A percentile compares a stretch with the other conserved stretches of the same genome.
phyloP scores from a whole-genome alignment of 2,888 invertebrate species.

The Xanthorhoe designata region DNA sequence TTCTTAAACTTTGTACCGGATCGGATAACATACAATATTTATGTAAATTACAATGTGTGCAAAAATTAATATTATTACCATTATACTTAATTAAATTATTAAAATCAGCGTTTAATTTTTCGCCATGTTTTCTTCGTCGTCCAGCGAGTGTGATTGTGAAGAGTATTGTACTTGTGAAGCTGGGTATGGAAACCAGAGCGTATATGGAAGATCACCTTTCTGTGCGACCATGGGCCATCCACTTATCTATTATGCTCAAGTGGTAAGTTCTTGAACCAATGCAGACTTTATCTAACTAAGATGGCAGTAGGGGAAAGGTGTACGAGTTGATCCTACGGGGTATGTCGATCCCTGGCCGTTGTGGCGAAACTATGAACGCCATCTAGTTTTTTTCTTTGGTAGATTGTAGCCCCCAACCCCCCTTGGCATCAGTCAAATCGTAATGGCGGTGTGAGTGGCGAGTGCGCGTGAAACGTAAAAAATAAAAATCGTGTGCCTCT shows the following conservation, averaged over 20 bases:
- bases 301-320: too few relatives aligned
- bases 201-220: constrained; percentile 43
- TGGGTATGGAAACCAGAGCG: constrained; percentile 32
- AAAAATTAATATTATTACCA: not conserved
- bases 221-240: constrained; percentile 60
- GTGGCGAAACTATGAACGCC: too few relatives aligned
- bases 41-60: not conserved
- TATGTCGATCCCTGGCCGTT: too few relatives aligned
- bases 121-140: constrained; percentile 59
- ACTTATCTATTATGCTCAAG: constrained; percentile 65
- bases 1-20: too few relatives aligned
- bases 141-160: constrained; percentile 54
- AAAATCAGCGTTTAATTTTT: too few relatives aligned
- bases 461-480: too few relatives aligned
- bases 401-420: too few relatives aligned
- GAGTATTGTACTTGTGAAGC: constrained; percentile 45
- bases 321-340: too few relatives aligned
- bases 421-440: too few relatives aligned
- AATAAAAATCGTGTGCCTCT: too few relatives aligned
- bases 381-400: too few relatives aligned
- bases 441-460: too few relatives aligned
- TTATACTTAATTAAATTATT: not conserved
- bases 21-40: not conserved
- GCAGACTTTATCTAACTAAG: not conserved
- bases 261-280: constrained; percentile 50